Percentiles rank a stretch among this genome's conserved stretches.
phyloP scores from a whole-genome alignment of 1,140 invertebrate species.

The Capitella teleta region DNA sequence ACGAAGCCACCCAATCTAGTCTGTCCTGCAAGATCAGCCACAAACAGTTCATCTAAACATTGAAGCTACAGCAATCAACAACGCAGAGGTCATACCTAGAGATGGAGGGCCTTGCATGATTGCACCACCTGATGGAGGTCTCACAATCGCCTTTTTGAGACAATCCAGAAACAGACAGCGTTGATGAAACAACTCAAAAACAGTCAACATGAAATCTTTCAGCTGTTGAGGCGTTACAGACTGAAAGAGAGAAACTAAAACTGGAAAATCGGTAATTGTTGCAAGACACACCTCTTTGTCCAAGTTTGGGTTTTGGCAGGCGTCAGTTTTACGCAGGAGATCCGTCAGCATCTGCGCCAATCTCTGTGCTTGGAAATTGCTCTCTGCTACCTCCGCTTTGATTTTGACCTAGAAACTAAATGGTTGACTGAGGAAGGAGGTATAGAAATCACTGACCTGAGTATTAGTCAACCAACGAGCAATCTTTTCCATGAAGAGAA shows the following conservation, averaged over 20 bases:
- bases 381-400: slow-evolving; percentile 37
- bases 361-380: slow-evolving; percentile 32
- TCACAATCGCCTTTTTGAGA: slow-evolving; percentile 17
- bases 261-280: neutral
- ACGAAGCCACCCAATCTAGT: too few species aligned
- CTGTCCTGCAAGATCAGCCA: too few species aligned
- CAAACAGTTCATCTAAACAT: too few species aligned
- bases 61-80: too few species aligned
- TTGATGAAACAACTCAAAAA: slow-evolving; percentile 29
- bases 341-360: slow-evolving; percentile 24
- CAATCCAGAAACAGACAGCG: slow-evolving; percentile 31
- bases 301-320: slow-evolving; percentile 33
- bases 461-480: slow-evolving; percentile 39
- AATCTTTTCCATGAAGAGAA: slow-evolving; percentile 41
- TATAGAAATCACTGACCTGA: too few species aligned
- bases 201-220: slow-evolving; percentile 22
- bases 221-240: slow-evolving; percentile 29
- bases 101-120: slow-evolving; percentile 20
- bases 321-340: slow-evolving; percentile 29
- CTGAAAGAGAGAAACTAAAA: slow-evolving; percentile 15
- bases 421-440: too few species aligned
- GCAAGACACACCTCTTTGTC: slow-evolving; percentile 33
- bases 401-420: too few species aligned
- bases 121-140: slow-evolving; percentile 18
- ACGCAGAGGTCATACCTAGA: slow-evolving; percentile 19